Conservation (phyloP, 2,888 invertebrate species). For the Lacanobia wlatinum region DNA sequence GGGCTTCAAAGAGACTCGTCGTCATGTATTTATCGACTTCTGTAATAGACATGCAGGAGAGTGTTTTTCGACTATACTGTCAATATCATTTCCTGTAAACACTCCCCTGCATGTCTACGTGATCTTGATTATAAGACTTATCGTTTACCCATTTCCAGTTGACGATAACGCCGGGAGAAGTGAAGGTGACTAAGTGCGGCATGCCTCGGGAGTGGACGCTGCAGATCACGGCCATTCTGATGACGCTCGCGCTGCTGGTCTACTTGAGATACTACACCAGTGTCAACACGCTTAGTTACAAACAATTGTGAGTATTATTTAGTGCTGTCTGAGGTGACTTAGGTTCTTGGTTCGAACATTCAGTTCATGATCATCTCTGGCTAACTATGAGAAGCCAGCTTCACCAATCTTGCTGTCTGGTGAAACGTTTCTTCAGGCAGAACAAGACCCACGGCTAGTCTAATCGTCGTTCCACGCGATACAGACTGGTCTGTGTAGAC, state of each 20-base stretch:
- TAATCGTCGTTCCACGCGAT: not conserved
- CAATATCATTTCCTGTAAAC: not conserved
- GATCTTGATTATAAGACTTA: not conserved
- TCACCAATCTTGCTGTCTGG: not conserved
- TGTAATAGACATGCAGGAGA: too few relatives aligned
- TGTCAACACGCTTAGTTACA: constrained; percentile 71
- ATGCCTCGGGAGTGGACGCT: constrained; percentile 95
- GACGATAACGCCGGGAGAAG: constrained; percentile 93
- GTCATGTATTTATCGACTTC: too few relatives aligned
- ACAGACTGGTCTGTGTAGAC: too few relatives aligned
- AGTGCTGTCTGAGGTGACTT: too few relatives aligned
- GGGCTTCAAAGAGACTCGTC: too few relatives aligned
- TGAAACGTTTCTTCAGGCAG: not conserved
- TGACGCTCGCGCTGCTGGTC: constrained; percentile 86
- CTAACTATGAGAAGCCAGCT: not conserved
- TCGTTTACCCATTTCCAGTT: constrained; percentile 89
- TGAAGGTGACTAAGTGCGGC: constrained; percentile 94
- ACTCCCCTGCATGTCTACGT: not conserved
- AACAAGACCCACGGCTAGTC: not conserved
- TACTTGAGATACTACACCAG: constrained; percentile 75
- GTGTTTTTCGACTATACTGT: too few relatives aligned
- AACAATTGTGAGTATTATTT: constrained; percentile 81
- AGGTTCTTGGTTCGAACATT: not conserved
- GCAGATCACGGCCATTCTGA: constrained; percentile 90
- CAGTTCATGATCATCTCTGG: not conserved